Conservation (phyloP, 1,140 invertebrate genomes). For the Ladona fulva region DNA sequence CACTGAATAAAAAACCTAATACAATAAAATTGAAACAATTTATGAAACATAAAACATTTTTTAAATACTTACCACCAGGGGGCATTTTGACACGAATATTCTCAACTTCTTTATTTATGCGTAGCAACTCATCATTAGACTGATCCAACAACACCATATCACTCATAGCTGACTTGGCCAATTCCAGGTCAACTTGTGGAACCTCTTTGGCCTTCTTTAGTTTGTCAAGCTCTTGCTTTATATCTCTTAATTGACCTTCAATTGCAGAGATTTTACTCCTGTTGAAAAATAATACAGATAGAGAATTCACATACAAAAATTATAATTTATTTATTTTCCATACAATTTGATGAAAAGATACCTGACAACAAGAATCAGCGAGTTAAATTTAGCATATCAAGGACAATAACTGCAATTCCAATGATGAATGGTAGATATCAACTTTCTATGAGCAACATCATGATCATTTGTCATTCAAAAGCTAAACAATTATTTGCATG, state of each 20-base stretch:
- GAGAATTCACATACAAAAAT: no score
- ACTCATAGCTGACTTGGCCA: constrained; percentile 47
- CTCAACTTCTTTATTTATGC: constrained; percentile 35
- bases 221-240: constrained; percentile 38
- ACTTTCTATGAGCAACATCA: no score
- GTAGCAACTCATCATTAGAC: constrained; percentile 45
- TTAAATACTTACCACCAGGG: constrained; percentile 32
- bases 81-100: constrained; percentile 35
- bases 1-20: no score
- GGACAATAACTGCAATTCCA: no score
- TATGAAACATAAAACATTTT: no score
- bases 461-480: no score
- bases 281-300: constrained; percentile 14
- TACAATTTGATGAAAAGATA: no score
- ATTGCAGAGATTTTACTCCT: constrained; percentile 31
- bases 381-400: no score
- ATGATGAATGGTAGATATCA: no score
- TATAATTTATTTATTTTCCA: no score
- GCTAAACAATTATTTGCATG: no score
- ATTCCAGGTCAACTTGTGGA: constrained; percentile 46
- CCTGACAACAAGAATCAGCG: constrained; percentile 14
- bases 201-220: constrained; percentile 41
- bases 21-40: no score
- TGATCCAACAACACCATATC: constrained; percentile 59
- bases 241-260: constrained; percentile 31